These are phyloP conservation scores for Zophobas morio DNA, from an alignment of 1,140 invertebrate genomes.

Conservation along the genomic window DNA sequence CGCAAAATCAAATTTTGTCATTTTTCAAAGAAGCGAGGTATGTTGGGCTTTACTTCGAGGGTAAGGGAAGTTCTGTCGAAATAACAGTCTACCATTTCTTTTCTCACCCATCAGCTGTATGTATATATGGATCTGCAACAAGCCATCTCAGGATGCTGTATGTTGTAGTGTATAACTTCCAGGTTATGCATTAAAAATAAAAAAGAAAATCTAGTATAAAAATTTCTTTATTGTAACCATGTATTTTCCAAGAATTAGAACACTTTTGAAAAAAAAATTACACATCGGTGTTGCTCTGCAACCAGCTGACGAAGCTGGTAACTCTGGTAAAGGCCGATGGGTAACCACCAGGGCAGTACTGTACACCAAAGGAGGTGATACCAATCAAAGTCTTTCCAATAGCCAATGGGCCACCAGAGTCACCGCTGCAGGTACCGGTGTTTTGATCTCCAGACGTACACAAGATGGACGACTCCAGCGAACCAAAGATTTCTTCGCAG, in stretches of 20 bases:
- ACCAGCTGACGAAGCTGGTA: slow-evolving; percentile 71
- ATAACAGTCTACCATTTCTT: too few species aligned
- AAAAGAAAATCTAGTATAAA: too few species aligned
- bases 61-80: too few species aligned
- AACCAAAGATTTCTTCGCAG: slow-evolving; percentile 33
- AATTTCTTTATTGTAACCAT: too few species aligned
- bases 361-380: slow-evolving; percentile 72
- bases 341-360: slow-evolving; percentile 69
- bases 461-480: slow-evolving; percentile 29
- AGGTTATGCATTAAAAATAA: too few species aligned
- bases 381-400: slow-evolving; percentile 70
- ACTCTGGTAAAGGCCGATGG: slow-evolving; percentile 72
- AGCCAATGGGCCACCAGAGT: slow-evolving; percentile 14
- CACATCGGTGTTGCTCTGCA: neutral
- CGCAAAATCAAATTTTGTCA: too few species aligned
- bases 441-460: neutral
- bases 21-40: too few species aligned
- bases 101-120: too few species aligned
- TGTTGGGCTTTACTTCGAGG: too few species aligned
- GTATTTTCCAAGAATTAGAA: neutral
- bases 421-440: slow-evolving; percentile 9
- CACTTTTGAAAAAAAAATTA: neutral
- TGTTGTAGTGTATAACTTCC: too few species aligned
- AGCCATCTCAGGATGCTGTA: too few species aligned
- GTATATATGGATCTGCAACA: too few species aligned